phyloP scores from a whole-genome alignment of 2,888 invertebrate species.

The Microctonus aethiopoides region DNA sequence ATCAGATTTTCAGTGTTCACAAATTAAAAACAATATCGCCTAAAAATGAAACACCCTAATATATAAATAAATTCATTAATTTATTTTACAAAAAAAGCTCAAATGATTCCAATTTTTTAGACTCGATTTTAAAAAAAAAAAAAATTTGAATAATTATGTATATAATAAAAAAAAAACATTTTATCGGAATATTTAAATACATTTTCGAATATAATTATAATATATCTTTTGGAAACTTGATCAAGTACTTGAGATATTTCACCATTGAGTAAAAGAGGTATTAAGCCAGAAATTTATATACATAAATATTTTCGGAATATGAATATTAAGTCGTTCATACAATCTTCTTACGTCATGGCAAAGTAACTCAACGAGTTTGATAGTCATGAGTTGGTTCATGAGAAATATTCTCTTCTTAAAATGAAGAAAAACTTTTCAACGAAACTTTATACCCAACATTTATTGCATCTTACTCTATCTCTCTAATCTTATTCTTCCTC shows the following conservation, averaged over 20 bases:
- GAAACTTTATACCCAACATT: slow-evolving; percentile 1
- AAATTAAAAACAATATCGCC: no score
- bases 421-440: background rate
- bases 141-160: no score
- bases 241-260: slow-evolving; percentile 14
- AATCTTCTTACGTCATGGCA: slow-evolving; percentile 29
- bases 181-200: background rate
- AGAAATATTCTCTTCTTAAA: slow-evolving; percentile 29
- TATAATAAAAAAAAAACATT: background rate
- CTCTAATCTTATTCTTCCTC: background rate
- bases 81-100: no score
- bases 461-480: background rate
- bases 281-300: no score
- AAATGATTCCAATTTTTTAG: no score
- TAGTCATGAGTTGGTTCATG: slow-evolving; percentile 28
- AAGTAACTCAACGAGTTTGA: slow-evolving; percentile 21
- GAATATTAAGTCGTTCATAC: slow-evolving; percentile 30
- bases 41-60: no score
- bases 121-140: no score
- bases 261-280: background rate
- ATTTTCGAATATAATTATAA: background rate
- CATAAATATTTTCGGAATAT: no score
- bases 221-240: background rate
- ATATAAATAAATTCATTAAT: no score
- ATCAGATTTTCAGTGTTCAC: no score